Base-by-base conservation (phyloP, 1,140 invertebrate genomes). In the Drosophila neocordata region DNA sequence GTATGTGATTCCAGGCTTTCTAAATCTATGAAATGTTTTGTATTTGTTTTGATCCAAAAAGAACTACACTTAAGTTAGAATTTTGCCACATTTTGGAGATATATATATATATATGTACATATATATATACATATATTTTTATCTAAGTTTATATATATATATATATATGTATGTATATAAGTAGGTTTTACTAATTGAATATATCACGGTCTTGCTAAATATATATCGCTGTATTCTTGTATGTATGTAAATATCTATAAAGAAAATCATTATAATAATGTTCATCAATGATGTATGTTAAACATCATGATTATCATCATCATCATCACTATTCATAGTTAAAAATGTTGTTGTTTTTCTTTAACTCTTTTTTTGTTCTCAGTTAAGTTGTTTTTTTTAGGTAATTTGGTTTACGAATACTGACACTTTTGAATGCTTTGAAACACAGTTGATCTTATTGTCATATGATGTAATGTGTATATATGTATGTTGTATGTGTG, bases 371-470 rank as follows among this genome's bases (percentile, higher is more conserved):
- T 44, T 2, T 20, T 20, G 13, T 59, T 48, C 53, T 70, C 51
- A 61, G 63, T 73, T 75, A 60, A 61, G 22, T 24, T 24, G 22
- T 24, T 24, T 24, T 75, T 60, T 55, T 74, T 89, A 85, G 85
- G 82, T 89, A 85, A 79, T 89, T 89, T 85, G 76, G 87, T 87
- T 89, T 85, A 73, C 81, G 78, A 89, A 89, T 89, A 87, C 85
- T 89, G 81, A 85, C 75, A 82, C 81, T 82, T 56, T 56, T 87
- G 87, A 79, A 79, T 89, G 75, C 64, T 20, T 20, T 90, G 87
- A 90, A 90, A 90, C 87, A 90, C 87, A 90, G 87, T 90, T 90
- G 87, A 90, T 87, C 82, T 90, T 90, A 90, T 90, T 90, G 87
- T 90, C 87, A 90, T 90, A 87, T 82, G 79, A 90, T 88, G 73